Base-by-base conservation (phyloP, 2,888 invertebrate species). In the Nebria salina region DNA sequence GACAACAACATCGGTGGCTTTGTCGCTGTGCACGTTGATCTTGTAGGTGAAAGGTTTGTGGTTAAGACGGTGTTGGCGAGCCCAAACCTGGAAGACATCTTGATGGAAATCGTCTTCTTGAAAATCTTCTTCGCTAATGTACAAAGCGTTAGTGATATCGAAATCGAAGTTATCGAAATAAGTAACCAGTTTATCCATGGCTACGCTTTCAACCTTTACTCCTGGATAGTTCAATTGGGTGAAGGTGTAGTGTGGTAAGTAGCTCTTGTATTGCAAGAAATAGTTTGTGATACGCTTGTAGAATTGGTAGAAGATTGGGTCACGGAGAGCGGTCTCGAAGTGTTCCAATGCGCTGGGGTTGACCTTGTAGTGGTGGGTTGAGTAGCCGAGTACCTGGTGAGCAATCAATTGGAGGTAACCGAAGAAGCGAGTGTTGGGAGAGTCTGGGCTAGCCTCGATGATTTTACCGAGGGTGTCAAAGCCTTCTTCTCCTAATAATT, bases 241-340 rank as follows among this genome's bases (percentile, higher is more conserved):
- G 80, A 89, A 89, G 9, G 90, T 92, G 89, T 95, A 95, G n/a
- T 90, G 88, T 13, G 91, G 90, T 74, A 93, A 88, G 83, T 90
- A 90, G 83, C 88, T 86, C 86, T 93, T 93, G 90, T 92, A 94
- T 73, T 92, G 90, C 83, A 90, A 88, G 86, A 92, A 91, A 73
- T 90, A 89, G 82, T 91, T 87, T 73, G 91, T 86, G 83, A 94
- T 89, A 82, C 92, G 92, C 87, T 93, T 92, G 86, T 93, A 93
- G 82, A 94, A 88, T 83, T 92, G 91, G 87, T 93, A 95, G 91
- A 94, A 94, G 72, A 93, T 90, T 26, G 95, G 95, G 86, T 95
- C 95, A 83, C 94, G 93, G 83, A 94, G 88, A 84, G 92, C 91
- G 5, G 94, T 93, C 85, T 92, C 91, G 85, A 91, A 92, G 83